These are phyloP conservation scores for Bombus sylvicola DNA, from an alignment of 1,140 invertebrate species.

Conservation along the genomic window DNA sequence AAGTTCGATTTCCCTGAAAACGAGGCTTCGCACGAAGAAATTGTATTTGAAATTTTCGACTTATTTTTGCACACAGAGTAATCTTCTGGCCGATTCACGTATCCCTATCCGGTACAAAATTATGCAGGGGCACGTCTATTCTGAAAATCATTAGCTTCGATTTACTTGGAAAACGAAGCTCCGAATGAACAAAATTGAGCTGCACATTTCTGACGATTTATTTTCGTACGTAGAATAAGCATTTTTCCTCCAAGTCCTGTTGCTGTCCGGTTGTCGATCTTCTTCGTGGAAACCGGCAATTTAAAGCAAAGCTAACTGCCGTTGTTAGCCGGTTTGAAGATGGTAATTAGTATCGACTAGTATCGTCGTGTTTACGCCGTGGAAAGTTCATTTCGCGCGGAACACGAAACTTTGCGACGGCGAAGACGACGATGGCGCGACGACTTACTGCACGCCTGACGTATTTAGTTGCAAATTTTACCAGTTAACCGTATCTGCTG, in stretches of 20 bases:
- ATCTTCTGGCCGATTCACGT: background rate
- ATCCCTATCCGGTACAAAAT: background rate
- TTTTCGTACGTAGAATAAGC: background rate
- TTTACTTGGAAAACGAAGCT: fast-evolving
- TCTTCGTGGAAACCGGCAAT: conserved; percentile 53
- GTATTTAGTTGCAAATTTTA: conserved; percentile 61
- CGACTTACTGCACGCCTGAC: conserved; percentile 18
- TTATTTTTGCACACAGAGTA: no score
- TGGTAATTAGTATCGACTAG: conserved; percentile 70
- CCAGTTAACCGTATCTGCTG: conserved; percentile 7
- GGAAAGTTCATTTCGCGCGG: conserved; percentile 45
- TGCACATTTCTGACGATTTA: background rate
- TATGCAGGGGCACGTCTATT: fast-evolving
- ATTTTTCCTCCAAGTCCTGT: background rate
- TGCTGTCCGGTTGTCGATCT: no score
- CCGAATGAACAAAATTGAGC: background rate
- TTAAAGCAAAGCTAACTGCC: conserved; percentile 68
- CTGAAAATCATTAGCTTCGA: background rate
- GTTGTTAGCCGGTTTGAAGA: conserved; percentile 57
- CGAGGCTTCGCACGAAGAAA: no score
- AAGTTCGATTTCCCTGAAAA: no score
- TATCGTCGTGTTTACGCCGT: conserved; percentile 60
- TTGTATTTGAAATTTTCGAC: no score
- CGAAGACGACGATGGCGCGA: background rate
- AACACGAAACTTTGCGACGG: conserved; percentile 28